phyloP scores from a whole-genome alignment of 2,797 vertebrate genomes.

The Pangasius mekongensis region DNA sequence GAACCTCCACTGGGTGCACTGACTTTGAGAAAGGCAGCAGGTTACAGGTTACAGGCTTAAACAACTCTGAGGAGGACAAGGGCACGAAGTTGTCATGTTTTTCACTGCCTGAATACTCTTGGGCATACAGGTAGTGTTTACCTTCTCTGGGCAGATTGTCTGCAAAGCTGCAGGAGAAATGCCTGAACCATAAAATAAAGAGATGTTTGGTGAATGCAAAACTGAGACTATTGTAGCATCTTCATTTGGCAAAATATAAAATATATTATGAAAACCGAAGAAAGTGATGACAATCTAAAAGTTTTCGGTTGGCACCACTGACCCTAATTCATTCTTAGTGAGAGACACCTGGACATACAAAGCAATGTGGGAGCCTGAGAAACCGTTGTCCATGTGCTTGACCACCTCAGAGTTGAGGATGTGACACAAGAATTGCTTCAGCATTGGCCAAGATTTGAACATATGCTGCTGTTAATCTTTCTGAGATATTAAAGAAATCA shows the following conservation, averaged over 20 bases:
- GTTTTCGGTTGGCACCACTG: not conserved
- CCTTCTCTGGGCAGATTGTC: constrained; percentile 24
- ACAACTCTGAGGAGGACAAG: constrained; percentile 37
- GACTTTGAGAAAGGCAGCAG: constrained; percentile 43
- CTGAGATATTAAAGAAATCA: not conserved
- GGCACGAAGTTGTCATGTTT: constrained; percentile 36
- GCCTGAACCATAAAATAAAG: not conserved
- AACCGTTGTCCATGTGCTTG: not conserved
- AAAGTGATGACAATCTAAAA: not conserved
- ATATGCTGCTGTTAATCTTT: not conserved
- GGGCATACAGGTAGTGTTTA: constrained; percentile 23
- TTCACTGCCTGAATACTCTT: constrained; percentile 20
- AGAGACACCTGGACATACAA: not conserved
- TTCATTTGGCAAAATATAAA: not conserved
- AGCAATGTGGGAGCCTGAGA: not conserved
- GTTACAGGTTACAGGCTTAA: constrained; percentile 47
- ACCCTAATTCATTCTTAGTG: not conserved
- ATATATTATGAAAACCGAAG: not conserved
- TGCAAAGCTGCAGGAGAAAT: not conserved
- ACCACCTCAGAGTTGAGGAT: not conserved
- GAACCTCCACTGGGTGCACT: constrained; percentile 34
- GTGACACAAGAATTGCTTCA: not conserved
- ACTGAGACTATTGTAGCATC: not conserved
- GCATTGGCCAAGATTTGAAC: not conserved
- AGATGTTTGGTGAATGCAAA: constrained; percentile 3